Evolutionary conservation across 2,888 invertebrate genomes (phyloP), one percentile per base, ranked within the genome.

Genomic region (Synanthedon andrenaeformis): DNA sequence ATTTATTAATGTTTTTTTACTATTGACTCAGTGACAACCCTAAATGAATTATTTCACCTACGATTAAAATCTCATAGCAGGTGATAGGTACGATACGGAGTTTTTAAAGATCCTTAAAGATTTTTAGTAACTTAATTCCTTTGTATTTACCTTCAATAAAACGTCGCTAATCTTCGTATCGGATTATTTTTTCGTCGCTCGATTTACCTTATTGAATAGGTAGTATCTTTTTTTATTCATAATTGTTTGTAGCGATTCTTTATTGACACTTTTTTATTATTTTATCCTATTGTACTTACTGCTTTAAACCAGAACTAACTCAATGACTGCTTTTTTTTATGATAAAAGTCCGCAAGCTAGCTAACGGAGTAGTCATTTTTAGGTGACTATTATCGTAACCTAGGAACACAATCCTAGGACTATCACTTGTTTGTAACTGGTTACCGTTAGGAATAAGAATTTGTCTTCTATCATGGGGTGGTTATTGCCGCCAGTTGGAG

Each of bases 111-210:
- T 52, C 53, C 28, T 51, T 49, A 53, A 53, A 10, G 54, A 28
- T 52, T 65, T 61, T 61, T 60, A 63, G 63, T 63, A 65, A 64
- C 62, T 58, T 57, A 58, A 65, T 61, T 56, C 65, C 57, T 55
- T 55, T 58, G 58, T 59, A 57, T 65, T 62, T 51, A 54, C 55
- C 55, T 49, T 58, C 58, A 61, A 62, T 66, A 59, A 54, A 56
- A 57, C 55, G 59, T 56, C 42, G 41, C 19, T 52, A 55, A 51
- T 52, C 41, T 41, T 54, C 41, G 41, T 53, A 57, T 58, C 53
- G 51, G 60, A 58, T 57, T 57, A 57, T 53, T 54, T 57, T 51
- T 55, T 55, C 49, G 51, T 51, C 11, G 28, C 14, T 50, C 8
- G 28, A 51, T 51, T 51, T 42, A 35, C 12, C 14, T 49, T 53